Evolutionary conservation across 2,113 vertebrate genomes (phyloP).

Genomic region (Micromys minutus): DNA sequence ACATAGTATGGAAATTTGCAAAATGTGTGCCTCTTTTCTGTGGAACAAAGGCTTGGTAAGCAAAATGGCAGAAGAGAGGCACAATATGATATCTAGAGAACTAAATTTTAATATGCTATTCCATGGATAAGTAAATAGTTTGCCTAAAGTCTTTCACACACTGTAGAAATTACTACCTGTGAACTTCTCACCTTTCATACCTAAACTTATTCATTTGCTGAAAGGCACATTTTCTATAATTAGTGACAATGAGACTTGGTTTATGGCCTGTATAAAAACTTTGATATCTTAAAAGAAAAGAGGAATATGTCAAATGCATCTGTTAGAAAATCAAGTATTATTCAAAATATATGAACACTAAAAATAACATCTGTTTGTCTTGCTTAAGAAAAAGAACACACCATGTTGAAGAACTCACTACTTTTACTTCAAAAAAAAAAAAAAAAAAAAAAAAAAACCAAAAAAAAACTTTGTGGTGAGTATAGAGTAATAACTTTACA

Average conservation of each 20-base stretch:
- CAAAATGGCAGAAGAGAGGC: neutral
- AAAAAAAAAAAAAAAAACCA: neutral
- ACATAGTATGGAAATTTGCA: neutral
- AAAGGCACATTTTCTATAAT: neutral
- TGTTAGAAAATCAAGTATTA: neutral
- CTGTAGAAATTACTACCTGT: neutral
- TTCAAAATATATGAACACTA: constrained; percentile 12
- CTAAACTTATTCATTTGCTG: neutral
- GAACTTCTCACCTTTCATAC: neutral
- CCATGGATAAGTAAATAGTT: neutral
- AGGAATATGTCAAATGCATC: no score
- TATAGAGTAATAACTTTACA: constrained; percentile 19
- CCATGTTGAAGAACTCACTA: neutral
- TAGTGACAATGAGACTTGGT: neutral
- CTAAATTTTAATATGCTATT: neutral
- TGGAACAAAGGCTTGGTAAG: neutral
- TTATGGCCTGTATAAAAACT: neutral
- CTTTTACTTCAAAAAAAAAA: neutral
- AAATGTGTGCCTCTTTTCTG: neutral
- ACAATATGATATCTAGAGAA: neutral
- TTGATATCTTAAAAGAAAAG: neutral
- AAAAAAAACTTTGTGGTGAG: neutral
- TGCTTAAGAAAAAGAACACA: neutral
- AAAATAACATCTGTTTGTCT: neutral
- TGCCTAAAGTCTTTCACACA: neutral